A percentile compares a stretch with the other conserved stretches of the same genome.
phyloP scores from a whole-genome alignment of 2,888 invertebrate genomes.

The Oligia fasciuncula region DNA sequence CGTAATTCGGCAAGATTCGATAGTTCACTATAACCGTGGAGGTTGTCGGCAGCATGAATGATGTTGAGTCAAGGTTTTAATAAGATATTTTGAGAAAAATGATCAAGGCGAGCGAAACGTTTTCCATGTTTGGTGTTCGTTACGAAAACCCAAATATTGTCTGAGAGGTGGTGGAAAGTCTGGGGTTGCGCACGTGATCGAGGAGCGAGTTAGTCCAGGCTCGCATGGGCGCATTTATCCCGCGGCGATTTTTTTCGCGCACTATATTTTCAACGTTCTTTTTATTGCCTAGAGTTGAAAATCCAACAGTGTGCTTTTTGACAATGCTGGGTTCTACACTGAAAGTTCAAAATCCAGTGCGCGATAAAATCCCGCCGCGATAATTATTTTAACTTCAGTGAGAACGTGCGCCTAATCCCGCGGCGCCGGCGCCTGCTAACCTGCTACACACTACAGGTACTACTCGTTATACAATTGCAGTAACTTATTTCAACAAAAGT shows the following conservation, averaged over 20 bases:
- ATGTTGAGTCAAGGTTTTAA: slow-evolving; percentile 61
- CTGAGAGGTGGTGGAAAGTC: slow-evolving; percentile 33
- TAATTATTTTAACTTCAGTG: neutral
- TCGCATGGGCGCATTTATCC: neutral
- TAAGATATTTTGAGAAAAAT: slow-evolving; percentile 40
- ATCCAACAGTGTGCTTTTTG: too few relatives aligned
- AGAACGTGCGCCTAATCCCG: neutral
- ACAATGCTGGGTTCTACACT: neutral
- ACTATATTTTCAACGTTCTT: neutral
- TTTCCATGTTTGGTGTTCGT: slow-evolving; percentile 43
- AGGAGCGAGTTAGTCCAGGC: neutral
- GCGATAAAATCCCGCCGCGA: neutral
- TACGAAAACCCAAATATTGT: slow-evolving; percentile 38
- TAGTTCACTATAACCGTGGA: slow-evolving; percentile 54
- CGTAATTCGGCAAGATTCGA: slow-evolving; percentile 62
- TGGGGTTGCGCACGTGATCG: slow-evolving; percentile 25
- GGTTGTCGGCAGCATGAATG: slow-evolving; percentile 59
- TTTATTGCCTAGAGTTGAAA: neutral
- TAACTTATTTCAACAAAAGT: slow-evolving; percentile 67
- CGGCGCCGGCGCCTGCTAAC: slow-evolving; percentile 17
- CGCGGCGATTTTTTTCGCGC: neutral
- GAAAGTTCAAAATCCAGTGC: neutral
- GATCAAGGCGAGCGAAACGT: slow-evolving; percentile 27
- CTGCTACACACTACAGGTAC: slow-evolving; percentile 17
- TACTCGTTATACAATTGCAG: slow-evolving; percentile 58